phyloP scores from a whole-genome alignment of 2,888 invertebrate genomes.

The Drosophila robusta region DNA sequence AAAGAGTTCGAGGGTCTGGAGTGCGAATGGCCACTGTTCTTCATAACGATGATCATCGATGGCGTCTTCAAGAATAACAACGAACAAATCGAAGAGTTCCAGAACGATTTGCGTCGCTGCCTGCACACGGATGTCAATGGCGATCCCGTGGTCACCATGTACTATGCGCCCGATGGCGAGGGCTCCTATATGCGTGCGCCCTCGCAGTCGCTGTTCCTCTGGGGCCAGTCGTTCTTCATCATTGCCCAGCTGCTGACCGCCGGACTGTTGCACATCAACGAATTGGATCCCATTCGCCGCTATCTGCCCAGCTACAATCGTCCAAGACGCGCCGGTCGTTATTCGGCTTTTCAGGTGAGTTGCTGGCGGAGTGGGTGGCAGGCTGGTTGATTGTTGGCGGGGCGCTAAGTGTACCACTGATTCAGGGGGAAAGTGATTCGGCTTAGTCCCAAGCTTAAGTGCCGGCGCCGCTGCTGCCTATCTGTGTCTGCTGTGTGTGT shows the following conservation, averaged over 20 bases:
- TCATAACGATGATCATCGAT: conserved; percentile 97
- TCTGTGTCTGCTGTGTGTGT: conserved; percentile 70
- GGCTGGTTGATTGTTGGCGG: not conserved
- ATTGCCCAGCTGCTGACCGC: conserved; percentile 96
- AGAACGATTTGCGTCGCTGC: conserved; percentile 92
- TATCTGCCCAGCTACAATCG: conserved; percentile 98
- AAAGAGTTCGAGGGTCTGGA: conserved; percentile 98
- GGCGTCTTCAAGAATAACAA: conserved; percentile 95
- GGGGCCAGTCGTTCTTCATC: conserved; percentile 98
- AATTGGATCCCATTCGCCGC: conserved; percentile 97
- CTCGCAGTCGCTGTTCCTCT: conserved; percentile 90
- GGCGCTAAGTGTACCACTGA: not conserved
- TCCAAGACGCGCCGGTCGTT: conserved; percentile 95
- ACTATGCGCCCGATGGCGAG: conserved; percentile 87
- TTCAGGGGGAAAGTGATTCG: conserved; percentile 4
- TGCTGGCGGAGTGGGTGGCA: conserved; percentile 6
- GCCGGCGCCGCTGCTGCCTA: conserved; percentile 52
- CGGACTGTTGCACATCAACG: conserved; percentile 95
- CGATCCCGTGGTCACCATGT: conserved; percentile 97
- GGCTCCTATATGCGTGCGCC: conserved; percentile 84
- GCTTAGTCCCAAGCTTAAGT: conserved; percentile 23
- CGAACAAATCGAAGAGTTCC: conserved; percentile 96
- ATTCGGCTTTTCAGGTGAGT: conserved; percentile 98
- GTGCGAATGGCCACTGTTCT: conserved; percentile 99
- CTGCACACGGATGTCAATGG: conserved; percentile 93